Evolutionary conservation across 2,113 vertebrate genomes (phyloP), one percentile per base, ranked within the genome.

Genomic region (Hassar affinis): DNA sequence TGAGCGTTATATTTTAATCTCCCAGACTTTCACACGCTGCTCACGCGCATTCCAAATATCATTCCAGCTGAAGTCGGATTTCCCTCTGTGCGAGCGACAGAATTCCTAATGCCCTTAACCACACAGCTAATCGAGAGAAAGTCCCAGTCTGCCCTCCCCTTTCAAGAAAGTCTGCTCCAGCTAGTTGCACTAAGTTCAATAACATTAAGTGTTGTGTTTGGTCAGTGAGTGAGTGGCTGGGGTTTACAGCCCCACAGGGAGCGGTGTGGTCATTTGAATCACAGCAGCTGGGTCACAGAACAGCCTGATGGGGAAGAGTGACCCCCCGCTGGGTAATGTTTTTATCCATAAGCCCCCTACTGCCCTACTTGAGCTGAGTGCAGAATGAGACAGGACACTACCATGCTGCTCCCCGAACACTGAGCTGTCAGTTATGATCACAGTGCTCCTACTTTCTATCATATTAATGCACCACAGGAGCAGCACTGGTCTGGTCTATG

Each of bases 401-500:
- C 66, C 81, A 66, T 66, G 51, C 62, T 75, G 80, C 64, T 85
- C 52, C 72, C 78, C 52, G 71, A 45, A 83, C 64, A 42, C 68
- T 79, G 76, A 75, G 56, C 68, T 79, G 80, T 87, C 86, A 85
- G 59, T 75, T 62, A 59, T 33, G 20, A 75, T 85, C 57, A 79
- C 47, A 45, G 12, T 25, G 18, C 42, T 71, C 11, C 33, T 54
- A 35, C 74, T 49, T 33, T 56, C 61, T 71, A 59, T 68, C 22
- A 54, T 27, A 71, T 49, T 82, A 79, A 54, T 57, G 75, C 66
- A 66, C n/a, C 76, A 82, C 30, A 56, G 68, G 33, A 80, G 66
- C 62, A 59, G 74, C 83, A 35, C 35, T 11, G 30, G 38, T 6
- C 75, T 59, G 64, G 45, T 81, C 82, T 84, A 52, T 42, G 77